phyloP scores from a whole-genome alignment of 2,888 invertebrate genomes.

The Mimumesa dahlbomi region DNA sequence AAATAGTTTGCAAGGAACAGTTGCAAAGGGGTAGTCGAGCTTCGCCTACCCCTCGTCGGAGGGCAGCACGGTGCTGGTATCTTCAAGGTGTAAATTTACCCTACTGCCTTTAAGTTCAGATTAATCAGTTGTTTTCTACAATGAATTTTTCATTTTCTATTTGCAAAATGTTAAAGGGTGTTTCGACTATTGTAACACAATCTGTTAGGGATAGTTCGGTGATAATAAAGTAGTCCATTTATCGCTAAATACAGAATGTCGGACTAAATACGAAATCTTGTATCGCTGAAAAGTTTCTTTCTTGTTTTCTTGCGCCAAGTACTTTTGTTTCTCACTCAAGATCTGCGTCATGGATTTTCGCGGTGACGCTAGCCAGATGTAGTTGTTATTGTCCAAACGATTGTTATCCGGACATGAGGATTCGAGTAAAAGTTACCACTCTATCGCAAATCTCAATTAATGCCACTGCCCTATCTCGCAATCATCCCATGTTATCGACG shows the following conservation, averaged over 20 bases:
- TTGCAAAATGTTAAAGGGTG: too few species aligned
- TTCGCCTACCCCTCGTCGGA: conserved; percentile 63
- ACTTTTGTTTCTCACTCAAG: neutral
- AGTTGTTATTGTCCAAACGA: conserved; percentile 69
- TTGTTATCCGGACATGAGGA: conserved; percentile 68
- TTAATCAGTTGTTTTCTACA: too few species aligned
- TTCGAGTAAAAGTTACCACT: conserved; percentile 68
- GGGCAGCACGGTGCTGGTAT: conserved; percentile 68
- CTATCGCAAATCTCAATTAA: conserved; percentile 78
- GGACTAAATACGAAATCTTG: too few species aligned
- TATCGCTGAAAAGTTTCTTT: too few species aligned
- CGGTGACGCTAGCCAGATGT: conserved; percentile 55
- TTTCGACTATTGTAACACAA: too few species aligned
- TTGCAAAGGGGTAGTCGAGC: conserved; percentile 32
- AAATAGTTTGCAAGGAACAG: too few species aligned
- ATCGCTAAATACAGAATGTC: too few species aligned
- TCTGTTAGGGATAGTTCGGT: too few species aligned
- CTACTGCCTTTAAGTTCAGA: conserved; percentile 21
- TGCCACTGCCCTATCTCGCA: conserved; percentile 71
- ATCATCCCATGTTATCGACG: conserved; percentile 75
- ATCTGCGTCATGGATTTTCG: conserved; percentile 9
- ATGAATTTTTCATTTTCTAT: too few species aligned
- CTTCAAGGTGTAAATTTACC: conserved; percentile 43
- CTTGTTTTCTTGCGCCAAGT: too few species aligned
- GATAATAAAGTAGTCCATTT: too few species aligned